Conservation (phyloP, 2,113 vertebrate species). For the Tragulus kanchil region DNA sequence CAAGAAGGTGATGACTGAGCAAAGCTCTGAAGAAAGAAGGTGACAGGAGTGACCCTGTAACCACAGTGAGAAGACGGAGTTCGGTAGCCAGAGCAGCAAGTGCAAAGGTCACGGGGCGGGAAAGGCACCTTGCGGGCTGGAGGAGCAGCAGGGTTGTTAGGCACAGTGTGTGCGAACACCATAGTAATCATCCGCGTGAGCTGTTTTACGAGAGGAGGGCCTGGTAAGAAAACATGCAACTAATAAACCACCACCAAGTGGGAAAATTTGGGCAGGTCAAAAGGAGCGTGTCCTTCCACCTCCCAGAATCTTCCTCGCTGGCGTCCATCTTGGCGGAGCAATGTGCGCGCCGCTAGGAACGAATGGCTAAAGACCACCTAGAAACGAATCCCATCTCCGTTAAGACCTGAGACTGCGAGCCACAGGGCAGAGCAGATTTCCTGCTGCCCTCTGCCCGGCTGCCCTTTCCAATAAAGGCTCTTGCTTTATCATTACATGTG, state of each 20-base stretch:
- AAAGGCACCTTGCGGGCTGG: not conserved
- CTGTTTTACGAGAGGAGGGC: not conserved
- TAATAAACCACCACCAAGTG: not conserved
- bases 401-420: not conserved
- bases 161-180: not conserved
- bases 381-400: not conserved
- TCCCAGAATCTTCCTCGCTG: not conserved
- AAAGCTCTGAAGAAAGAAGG: not conserved
- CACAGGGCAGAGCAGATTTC: not conserved
- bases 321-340: not conserved
- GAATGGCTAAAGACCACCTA: not conserved
- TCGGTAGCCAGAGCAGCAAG: rapidly evolving
- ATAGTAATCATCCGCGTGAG: not conserved
- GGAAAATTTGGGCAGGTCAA: not conserved
- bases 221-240: not conserved
- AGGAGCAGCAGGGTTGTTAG: not conserved
- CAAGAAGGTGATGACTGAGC: not conserved
- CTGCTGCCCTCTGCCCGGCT: not conserved
- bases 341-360: not conserved
- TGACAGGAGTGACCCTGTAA: not conserved
- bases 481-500: not conserved
- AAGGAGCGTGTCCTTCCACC: not conserved
- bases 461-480: not conserved
- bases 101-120: not conserved
- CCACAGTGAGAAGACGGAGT: rapidly evolving